Evolutionary conservation across 2,888 invertebrate genomes (phyloP).

Genomic region (Rhorus exstirpatorius): DNA sequence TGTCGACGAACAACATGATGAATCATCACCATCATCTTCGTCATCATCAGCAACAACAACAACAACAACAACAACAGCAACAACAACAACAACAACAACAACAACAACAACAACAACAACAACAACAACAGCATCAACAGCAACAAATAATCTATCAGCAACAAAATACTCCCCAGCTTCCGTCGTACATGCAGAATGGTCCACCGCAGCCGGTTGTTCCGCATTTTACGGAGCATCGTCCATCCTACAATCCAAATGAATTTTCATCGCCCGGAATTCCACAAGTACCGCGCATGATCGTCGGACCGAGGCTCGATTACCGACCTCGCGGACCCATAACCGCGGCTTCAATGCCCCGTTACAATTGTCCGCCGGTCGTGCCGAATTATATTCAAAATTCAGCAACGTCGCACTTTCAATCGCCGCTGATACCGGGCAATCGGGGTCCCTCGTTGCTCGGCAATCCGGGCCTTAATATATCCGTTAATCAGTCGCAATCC

Average conservation of each 20-base stretch:
- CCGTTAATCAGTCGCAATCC: slow-evolving; percentile 65
- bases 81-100: slow-evolving; percentile 69
- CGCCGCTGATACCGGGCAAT: slow-evolving; percentile 75
- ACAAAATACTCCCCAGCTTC: slow-evolving; percentile 74
- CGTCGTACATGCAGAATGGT: slow-evolving; percentile 70
- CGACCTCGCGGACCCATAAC: slow-evolving; percentile 76
- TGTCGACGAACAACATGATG: slow-evolving; percentile 76
- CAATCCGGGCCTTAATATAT: slow-evolving; percentile 71
- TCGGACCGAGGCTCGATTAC: slow-evolving; percentile 77
- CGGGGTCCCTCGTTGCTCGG: slow-evolving; percentile 75
- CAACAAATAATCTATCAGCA: slow-evolving; percentile 76
- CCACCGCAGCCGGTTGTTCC: slow-evolving; percentile 72
- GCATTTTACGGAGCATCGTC: slow-evolving; percentile 79
- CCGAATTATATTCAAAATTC: slow-evolving; percentile 69
- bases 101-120: slow-evolving; percentile 48
- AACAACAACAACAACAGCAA: slow-evolving; percentile 62
- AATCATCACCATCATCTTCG: slow-evolving; percentile 75
- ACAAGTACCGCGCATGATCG: slow-evolving; percentile 75
- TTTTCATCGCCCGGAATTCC: slow-evolving; percentile 76
- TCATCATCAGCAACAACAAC: slow-evolving; percentile 71
- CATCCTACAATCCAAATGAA: slow-evolving; percentile 77
- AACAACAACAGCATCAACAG: slow-evolving; percentile 69
- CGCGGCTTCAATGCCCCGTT: slow-evolving; percentile 70
- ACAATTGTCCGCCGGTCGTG: slow-evolving; percentile 76
- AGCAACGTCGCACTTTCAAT: slow-evolving; percentile 76